Evolutionary conservation across 2,797 vertebrate species (phyloP).

Genomic region (Kryptolebias ocellatus): DNA sequence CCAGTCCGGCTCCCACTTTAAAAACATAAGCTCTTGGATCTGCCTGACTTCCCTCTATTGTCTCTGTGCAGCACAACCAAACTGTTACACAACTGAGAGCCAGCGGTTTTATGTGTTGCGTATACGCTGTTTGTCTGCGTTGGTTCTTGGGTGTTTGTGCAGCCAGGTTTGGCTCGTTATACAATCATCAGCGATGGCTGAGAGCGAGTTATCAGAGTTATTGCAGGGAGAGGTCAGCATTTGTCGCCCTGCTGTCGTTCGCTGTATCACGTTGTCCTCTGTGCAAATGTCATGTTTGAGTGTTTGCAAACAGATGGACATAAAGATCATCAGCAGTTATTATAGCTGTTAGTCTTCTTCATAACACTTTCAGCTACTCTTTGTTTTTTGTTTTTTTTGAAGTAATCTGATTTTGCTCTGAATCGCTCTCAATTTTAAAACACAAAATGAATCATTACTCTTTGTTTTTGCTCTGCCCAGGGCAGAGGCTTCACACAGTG

Average conservation of each 20-base stretch:
- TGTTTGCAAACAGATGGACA: constrained; percentile 36
- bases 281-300: constrained; percentile 19
- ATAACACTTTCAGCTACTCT: constrained; percentile 3
- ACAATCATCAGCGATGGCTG: constrained; percentile 30
- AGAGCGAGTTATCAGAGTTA: constrained; percentile 30
- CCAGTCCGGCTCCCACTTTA: constrained; percentile 22
- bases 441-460: constrained; percentile 2
- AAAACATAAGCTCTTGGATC: constrained; percentile 19
- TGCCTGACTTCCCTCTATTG: constrained; percentile 21
- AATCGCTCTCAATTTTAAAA: constrained; percentile 5
- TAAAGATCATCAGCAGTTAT: constrained; percentile 22
- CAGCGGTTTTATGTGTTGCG: neutral
- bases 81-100: constrained; percentile 43
- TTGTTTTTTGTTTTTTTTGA: neutral
- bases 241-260: constrained; percentile 26
- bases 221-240: constrained; percentile 40
- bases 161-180: constrained; percentile 23
- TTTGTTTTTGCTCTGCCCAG: neutral
- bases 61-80: constrained; percentile 18
- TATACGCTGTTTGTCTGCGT: constrained; percentile 6
- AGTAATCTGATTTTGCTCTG: neutral
- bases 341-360: constrained; percentile 14
- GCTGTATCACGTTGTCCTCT: constrained; percentile 38
- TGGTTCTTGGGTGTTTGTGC: constrained; percentile 9
- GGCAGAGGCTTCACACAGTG: constrained; percentile 11